Conservation (phyloP, 2,797 vertebrate genomes). For the Neosilurus mollespiculum region DNA sequence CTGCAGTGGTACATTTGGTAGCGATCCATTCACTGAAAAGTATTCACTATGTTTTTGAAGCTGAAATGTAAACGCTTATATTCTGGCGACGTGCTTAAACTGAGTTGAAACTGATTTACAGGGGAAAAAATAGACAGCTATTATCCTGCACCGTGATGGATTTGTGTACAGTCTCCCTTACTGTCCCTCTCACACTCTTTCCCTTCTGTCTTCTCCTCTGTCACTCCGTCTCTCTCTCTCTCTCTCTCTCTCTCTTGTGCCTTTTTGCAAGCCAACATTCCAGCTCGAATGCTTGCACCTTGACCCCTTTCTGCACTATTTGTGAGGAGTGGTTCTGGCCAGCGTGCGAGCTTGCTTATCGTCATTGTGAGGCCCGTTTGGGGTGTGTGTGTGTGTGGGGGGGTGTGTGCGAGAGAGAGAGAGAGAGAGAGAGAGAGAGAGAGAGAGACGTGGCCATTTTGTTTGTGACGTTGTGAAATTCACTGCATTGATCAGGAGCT, state of each 20-base stretch:
- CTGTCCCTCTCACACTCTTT: conserved; percentile 13
- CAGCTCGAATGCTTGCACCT: conserved; percentile 31
- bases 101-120: no score
- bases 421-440: conserved; percentile 6
- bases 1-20: neutral
- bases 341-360: conserved; percentile 22
- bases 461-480: conserved; percentile 44
- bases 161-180: conserved; percentile 13
- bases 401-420: conserved; percentile 1
- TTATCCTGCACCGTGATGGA: conserved; percentile 12
- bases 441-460: conserved; percentile 33
- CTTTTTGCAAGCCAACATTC: conserved; percentile 31
- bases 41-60: neutral
- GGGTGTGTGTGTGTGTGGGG: conserved; percentile 24
- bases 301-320: conserved; percentile 37
- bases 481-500: conserved; percentile 42
- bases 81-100: neutral
- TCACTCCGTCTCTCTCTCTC: neutral
- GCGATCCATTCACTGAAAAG: conserved; percentile 7
- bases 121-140: neutral
- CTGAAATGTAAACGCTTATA: conserved; percentile 1
- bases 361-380: conserved; percentile 10
- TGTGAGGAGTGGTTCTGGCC: conserved; percentile 26
- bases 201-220: neutral
- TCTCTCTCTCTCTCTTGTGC: neutral